Conservation (phyloP, 2,113 vertebrate species). For the Notarius lentiginosus region DNA sequence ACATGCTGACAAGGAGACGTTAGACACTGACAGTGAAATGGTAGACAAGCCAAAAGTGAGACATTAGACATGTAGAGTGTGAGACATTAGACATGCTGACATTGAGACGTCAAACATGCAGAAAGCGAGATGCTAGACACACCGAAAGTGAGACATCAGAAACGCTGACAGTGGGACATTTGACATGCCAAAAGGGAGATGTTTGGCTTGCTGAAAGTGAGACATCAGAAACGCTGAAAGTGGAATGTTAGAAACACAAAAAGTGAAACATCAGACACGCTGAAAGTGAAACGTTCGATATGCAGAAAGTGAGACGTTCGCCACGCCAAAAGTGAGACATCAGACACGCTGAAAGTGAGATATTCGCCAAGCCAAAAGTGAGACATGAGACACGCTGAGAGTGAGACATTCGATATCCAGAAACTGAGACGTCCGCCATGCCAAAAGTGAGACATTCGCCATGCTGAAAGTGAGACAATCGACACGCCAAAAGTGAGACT, state of each 20-base stretch:
- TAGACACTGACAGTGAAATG: not conserved
- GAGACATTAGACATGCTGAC: too few species aligned
- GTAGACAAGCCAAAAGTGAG: not conserved
- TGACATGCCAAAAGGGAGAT: not conserved
- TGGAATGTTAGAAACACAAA: not conserved
- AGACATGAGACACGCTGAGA: not conserved
- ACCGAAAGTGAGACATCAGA: not conserved
- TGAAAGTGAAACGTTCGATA: too few species aligned
- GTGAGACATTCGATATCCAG: too few species aligned
- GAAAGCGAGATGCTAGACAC: not conserved
- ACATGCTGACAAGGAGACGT: not conserved
- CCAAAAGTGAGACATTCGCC: too few species aligned
- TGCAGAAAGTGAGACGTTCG: too few species aligned
- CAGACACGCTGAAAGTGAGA: not conserved
- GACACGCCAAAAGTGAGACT: not conserved
- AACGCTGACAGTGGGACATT: not conserved
- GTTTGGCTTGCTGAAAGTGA: not conserved
- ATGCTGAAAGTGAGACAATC: too few species aligned
- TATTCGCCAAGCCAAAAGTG: not conserved
- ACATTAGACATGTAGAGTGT: not conserved
- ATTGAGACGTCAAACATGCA: not conserved
- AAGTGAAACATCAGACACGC: not conserved
- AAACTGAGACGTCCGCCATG: not conserved
- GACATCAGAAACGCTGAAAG: not conserved
- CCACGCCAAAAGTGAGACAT: too few species aligned